Evolutionary conservation across 1,140 invertebrate genomes (phyloP), one percentile per base, ranked within the genome.

Genomic region (Meteorus sp.): DNA sequence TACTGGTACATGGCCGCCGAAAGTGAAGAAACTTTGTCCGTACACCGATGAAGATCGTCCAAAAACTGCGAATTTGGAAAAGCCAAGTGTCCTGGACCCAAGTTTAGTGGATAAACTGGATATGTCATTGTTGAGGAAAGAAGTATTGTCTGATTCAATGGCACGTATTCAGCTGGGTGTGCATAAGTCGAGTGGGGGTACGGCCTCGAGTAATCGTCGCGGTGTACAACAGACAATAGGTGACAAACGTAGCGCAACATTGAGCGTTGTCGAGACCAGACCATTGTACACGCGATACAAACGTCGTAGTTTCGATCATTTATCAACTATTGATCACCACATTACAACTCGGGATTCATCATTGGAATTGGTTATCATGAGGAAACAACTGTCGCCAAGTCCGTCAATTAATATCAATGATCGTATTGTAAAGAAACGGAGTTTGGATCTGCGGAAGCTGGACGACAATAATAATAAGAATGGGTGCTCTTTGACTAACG

Each of bases 51-150:
- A 22, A 25, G 50, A 70, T 54, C 68, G 85, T 2, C 85, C 85
- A 2, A 71, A 81, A 3, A 86, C 85, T 0, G 85, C 85, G 2
- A 84, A 83, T 29, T 67, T 86, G 19, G 83, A 83, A n/a, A 79
- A 77, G 22, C 84, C 85, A 0, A 74, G 75, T 15, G 71, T 87
- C 0, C 71, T 87, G 20, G 81, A 87, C 61, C 80, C 82, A 2
- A 69, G 73, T 13, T 70, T 84, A 9, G 70, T 82, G 27, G 71
- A 78, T 4, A 82, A 85, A 64, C 73, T 86, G 13, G 85, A 86
- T 62, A 86, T 87, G 85, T 84, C 84, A 0, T 63, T 83, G n/a
- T 67, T 86, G 23, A 77, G 79, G 52, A 83, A 85, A 63, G 82
- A 84, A 47, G 75, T 84, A n/a, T 64, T 84, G 4, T 69, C 73